Base-by-base conservation (phyloP, 2,797 vertebrate species). In the Pteronotus mesoamericanus region DNA sequence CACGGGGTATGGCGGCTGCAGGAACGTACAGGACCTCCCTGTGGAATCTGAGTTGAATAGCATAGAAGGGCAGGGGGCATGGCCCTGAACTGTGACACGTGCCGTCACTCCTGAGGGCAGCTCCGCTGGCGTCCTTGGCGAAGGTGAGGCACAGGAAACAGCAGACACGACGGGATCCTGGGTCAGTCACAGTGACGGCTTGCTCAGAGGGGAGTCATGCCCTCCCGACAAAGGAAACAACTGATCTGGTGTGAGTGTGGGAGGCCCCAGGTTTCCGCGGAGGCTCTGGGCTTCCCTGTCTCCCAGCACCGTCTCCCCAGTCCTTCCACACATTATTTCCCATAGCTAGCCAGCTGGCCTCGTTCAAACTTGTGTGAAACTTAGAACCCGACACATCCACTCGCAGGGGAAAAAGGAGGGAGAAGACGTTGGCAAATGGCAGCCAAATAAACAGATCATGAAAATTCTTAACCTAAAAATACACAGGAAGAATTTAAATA, bases 11-110 rank as follows among this genome's bases (percentile, higher is more conserved):
- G 79, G 78, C 61, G 78, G 9, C 71, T 84, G n/a, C 26, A 83
- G 84, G 42, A 86, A 89, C 87, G 79, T 29, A 51, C 57, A 96
- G 84, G 46, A 9, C 10, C 22, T 96, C 71, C 44, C 53, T 16
- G 44, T 55, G 26, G 92, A 91, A 86, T 92, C 14, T 24, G 72
- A 80, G 26, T 32, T 48, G 69, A 96, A 66, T 39, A 74, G 61
- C 69, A 21, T 2, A 32, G 51, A 37, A 37, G 75, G 68, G 16
- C 74, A 69, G 64, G 34, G 32, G 80, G 66, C 22, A 51, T 39
- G 26, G 39, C 32, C 10, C 29, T 21, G 24, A 86, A 61, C 39
- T 34, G 21, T 74, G 77, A 57, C 3, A 1, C 21, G 46, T 4
- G 14, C n/a, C 32, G 22, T 46, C n/a, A 11, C 51, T 74, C 1